Conservation (phyloP, 1,140 invertebrate genomes). For the Acromyrmex heyeri region DNA sequence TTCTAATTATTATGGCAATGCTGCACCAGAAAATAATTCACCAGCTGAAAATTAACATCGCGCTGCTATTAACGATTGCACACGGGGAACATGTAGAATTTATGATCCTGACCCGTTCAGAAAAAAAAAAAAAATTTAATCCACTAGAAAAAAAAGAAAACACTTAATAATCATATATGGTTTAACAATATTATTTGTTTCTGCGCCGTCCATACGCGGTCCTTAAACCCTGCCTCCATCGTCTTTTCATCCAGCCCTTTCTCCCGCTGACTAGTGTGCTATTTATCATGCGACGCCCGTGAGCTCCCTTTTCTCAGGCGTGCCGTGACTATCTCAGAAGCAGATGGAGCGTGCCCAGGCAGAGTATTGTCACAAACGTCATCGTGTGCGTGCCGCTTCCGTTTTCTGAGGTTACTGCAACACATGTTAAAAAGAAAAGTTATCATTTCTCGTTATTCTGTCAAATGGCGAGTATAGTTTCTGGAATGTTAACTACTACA, state of each 20-base stretch:
- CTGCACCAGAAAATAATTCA: neutral
- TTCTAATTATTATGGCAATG: constrained; percentile 25
- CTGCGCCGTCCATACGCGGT: constrained; percentile 40
- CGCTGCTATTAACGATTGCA: neutral
- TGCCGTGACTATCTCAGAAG: constrained; percentile 79
- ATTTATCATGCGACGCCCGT: constrained; percentile 72
- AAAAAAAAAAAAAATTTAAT: neutral
- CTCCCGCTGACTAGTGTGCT: constrained; percentile 75
- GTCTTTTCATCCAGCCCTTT: constrained; percentile 38
- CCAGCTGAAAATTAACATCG: neutral
- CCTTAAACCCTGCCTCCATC: constrained; percentile 41
- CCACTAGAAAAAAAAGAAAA: neutral
- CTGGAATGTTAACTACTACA: neutral
- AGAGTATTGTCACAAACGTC: constrained; percentile 69
- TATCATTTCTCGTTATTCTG: constrained; percentile 29
- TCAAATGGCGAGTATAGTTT: neutral
- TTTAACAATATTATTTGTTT: constrained; percentile 56
- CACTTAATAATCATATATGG: neutral
- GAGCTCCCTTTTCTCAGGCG: constrained; percentile 66
- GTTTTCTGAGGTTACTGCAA: constrained; percentile 82
- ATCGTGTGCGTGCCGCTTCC: constrained; percentile 65
- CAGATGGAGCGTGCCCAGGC: constrained; percentile 73
- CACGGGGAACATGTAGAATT: constrained; percentile 32
- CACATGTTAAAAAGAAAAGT: constrained; percentile 65
- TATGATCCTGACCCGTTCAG: neutral